Evolutionary conservation across 2,888 invertebrate species (phyloP).

Genomic region (Rosalia funebris): DNA sequence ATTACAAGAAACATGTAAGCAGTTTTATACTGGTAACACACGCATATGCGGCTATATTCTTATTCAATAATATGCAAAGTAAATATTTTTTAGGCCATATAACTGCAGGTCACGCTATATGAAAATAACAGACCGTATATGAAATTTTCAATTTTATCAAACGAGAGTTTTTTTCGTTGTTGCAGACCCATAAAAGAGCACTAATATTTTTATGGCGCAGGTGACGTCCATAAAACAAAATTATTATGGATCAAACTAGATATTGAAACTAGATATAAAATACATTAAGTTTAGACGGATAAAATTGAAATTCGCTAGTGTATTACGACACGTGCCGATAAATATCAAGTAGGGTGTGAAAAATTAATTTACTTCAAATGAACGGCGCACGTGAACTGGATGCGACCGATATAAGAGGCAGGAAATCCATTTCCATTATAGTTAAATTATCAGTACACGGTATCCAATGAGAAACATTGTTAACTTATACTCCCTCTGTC

Average conservation of each 20-base stretch:
- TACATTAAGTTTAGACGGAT: not conserved
- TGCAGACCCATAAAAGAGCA: not conserved
- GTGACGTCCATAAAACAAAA: conserved; percentile 19
- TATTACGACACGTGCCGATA: not conserved
- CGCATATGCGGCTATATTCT: conserved; percentile 11
- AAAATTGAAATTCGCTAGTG: conserved; percentile 11
- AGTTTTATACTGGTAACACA: conserved; percentile 16
- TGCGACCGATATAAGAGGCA: too few relatives aligned
- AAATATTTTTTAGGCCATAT: conserved; percentile 2
- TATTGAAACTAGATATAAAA: conserved; percentile 14
- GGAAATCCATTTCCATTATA: too few relatives aligned
- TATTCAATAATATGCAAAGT: conserved; percentile 19
- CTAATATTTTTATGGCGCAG: conserved; percentile 18
- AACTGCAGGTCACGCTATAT: conserved; percentile 16
- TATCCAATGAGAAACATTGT: too few relatives aligned
- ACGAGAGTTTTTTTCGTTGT: conserved; percentile 2
- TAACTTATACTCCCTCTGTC: too few relatives aligned
- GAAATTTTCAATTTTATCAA: conserved; percentile 11
- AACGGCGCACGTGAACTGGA: too few relatives aligned
- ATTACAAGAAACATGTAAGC: conserved; percentile 6
- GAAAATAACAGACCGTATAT: not conserved
- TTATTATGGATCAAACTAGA: conserved; percentile 13
- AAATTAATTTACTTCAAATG: too few relatives aligned
- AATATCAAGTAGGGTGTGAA: not conserved
- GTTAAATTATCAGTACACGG: too few relatives aligned